Percentiles rank a stretch among this genome's conserved stretches.
Conservation (phyloP, 1,140 invertebrate genomes). For the Schlechtendalia chinensis region DNA sequence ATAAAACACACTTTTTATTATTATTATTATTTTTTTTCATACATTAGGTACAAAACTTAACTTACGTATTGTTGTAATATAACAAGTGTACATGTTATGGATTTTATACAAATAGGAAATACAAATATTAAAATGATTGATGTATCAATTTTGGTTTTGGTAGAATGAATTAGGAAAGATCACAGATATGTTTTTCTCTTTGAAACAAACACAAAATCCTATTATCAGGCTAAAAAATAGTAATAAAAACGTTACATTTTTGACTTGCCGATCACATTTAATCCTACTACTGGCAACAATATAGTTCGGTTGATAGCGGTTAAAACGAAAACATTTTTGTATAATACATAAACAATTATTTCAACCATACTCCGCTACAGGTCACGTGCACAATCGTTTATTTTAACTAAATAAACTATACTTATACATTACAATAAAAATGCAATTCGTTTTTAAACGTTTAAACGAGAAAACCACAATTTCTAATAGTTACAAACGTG, state of each 20-base stretch:
- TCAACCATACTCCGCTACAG: too few relatives aligned
- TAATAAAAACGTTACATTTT: slow-evolving; percentile 8
- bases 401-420: neutral
- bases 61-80: slow-evolving; percentile 7
- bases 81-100: slow-evolving; percentile 16
- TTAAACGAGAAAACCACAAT: neutral
- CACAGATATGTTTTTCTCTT: slow-evolving; percentile 25
- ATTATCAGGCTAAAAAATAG: neutral
- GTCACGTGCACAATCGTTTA: neutral
- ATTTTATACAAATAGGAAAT: slow-evolving; percentile 33
- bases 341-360: neutral
- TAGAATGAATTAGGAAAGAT: slow-evolving; percentile 36
- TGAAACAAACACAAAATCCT: neutral
- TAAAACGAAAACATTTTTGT: neutral
- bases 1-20: neutral
- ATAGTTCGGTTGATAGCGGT: neutral
- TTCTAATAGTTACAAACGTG: neutral
- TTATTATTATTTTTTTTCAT: neutral
- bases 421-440: neutral
- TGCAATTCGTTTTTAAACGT: neutral
- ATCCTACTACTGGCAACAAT: neutral
- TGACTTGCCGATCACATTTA: neutral
- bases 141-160: slow-evolving; percentile 20
- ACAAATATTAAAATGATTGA: neutral
- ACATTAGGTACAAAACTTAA: slow-evolving; percentile 17